phyloP scores from a whole-genome alignment of 2,888 invertebrate genomes.

The Pyralis farinalis region DNA sequence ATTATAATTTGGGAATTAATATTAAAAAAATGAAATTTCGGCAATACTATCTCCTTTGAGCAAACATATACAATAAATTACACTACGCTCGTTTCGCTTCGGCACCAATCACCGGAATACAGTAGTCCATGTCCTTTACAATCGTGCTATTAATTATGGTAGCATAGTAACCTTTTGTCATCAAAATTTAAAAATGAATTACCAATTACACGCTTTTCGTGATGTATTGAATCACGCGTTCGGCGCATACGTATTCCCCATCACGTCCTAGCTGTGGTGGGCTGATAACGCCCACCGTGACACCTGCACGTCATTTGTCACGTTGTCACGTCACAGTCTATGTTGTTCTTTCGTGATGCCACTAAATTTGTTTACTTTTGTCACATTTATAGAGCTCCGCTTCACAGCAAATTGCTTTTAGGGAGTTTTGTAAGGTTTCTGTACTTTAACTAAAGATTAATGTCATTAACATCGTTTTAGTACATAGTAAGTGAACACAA shows the following conservation, averaged over 20 bases:
- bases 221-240: conserved; percentile 1
- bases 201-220: conserved; percentile 15
- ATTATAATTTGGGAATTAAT: too few relatives aligned
- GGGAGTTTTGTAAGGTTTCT: conserved; percentile 5
- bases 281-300: conserved; percentile 48
- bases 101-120: too few relatives aligned
- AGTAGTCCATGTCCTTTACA: too few relatives aligned
- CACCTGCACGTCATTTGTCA: conserved; percentile 76
- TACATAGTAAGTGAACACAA: too few relatives aligned
- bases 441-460: conserved; percentile 23
- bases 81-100: too few relatives aligned
- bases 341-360: conserved; percentile 48
- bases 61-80: too few relatives aligned
- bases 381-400: conserved; percentile 22
- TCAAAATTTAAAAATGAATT: conserved; percentile 5
- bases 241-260: conserved; percentile 4
- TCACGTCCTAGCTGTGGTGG: conserved; percentile 31
- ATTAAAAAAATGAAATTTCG: too few relatives aligned
- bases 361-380: conserved; percentile 54
- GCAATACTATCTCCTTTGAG: too few relatives aligned
- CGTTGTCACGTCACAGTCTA: conserved; percentile 26
- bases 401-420: conserved; percentile 52
- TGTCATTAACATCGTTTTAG: conserved; percentile 22
- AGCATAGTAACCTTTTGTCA: too few relatives aligned
- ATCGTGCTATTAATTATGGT: too few relatives aligned